Conservation (phyloP, 2,113 vertebrate genomes). For the Ceyx cyanopectus region DNA sequence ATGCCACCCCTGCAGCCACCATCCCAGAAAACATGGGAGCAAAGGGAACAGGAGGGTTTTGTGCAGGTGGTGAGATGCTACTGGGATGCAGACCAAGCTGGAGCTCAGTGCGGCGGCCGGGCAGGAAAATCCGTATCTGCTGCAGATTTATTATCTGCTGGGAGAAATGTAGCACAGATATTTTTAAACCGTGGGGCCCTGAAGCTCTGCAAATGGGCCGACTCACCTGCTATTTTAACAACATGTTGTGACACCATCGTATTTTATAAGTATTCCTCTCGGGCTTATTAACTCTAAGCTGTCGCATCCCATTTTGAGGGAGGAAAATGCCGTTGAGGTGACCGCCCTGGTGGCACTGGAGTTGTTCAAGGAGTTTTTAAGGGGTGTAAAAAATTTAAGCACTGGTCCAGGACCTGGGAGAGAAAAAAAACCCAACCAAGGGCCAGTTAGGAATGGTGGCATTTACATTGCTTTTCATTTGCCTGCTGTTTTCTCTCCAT, state of each 20-base stretch:
- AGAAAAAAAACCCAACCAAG: not conserved
- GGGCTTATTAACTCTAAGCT: constrained; percentile 57
- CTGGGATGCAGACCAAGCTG: rapidly evolving
- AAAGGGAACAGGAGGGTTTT: not conserved
- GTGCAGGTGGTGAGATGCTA: not conserved
- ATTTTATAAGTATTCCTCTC: constrained; percentile 28
- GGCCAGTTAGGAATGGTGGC: not conserved
- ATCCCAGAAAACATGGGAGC: not conserved
- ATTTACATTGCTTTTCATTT: not conserved
- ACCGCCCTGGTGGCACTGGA: not conserved
- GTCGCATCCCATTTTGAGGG: constrained; percentile 33
- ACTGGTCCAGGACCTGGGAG: not conserved
- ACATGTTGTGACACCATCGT: constrained; percentile 43
- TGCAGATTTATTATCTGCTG: not conserved
- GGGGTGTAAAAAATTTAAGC: not conserved
- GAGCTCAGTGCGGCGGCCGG: not conserved
- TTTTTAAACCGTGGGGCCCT: constrained; percentile 39
- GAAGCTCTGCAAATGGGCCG: constrained; percentile 16
- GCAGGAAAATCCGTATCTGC: constrained; percentile 51
- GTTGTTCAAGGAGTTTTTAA: not conserved
- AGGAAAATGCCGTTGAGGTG: constrained; percentile 16
- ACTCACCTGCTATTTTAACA: constrained; percentile 62
- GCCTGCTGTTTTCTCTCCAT: not conserved
- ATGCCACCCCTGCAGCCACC: not conserved
- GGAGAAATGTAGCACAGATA: constrained; percentile 24